Conservation (phyloP, 2,797 vertebrate species). For the Galagoides demidoff region DNA sequence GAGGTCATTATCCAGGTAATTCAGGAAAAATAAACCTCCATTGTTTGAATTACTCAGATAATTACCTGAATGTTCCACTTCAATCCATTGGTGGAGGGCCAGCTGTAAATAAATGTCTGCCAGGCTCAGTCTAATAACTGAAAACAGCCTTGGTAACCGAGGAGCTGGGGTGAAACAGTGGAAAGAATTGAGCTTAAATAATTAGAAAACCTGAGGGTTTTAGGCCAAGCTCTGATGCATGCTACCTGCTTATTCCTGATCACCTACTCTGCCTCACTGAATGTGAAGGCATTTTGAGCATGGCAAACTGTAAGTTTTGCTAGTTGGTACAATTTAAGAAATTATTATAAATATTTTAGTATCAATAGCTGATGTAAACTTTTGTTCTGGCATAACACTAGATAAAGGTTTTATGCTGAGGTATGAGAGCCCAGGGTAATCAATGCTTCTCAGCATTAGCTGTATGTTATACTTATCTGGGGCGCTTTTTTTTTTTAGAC, state of each 20-base stretch:
- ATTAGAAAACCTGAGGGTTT: not conserved
- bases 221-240: not conserved
- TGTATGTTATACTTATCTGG: not conserved
- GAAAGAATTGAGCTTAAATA: not conserved
- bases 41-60: constrained; percentile 77
- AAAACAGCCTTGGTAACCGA: constrained; percentile 62
- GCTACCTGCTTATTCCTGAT: not conserved
- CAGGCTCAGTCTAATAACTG: constrained; percentile 53
- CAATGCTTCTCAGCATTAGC: constrained; percentile 5
- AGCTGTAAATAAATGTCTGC: constrained; percentile 58
- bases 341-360: not conserved
- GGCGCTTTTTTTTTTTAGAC: constrained; percentile 10
- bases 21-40: constrained; percentile 77
- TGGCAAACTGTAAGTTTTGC: not conserved
- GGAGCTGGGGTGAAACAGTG: not conserved
- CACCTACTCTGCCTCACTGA: not conserved
- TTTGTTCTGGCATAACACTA: constrained; percentile 37
- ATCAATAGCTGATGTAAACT: not conserved
- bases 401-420: not conserved
- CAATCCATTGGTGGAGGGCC: not conserved
- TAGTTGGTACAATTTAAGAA: not conserved
- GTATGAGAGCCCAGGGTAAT: not conserved
- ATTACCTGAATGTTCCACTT: constrained; percentile 72
- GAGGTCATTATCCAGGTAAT: constrained; percentile 80
- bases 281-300: not conserved